Conservation (phyloP, 2,888 invertebrate genomes). For the Phymatocera aterrima region DNA sequence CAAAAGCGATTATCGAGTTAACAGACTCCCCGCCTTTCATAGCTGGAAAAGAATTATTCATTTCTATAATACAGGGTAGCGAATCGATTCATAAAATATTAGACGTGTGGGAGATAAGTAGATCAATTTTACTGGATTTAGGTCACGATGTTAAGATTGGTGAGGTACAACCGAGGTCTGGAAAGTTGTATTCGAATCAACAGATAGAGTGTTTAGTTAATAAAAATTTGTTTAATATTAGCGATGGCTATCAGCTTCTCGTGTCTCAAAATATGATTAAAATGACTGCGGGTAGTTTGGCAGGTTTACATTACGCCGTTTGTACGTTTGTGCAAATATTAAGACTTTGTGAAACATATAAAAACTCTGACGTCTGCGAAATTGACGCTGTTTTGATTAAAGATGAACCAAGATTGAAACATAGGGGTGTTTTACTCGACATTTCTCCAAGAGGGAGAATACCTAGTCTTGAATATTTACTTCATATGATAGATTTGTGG, state of each 20-base stretch:
- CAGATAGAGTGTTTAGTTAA: slow-evolving; percentile 77
- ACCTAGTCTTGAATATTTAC: slow-evolving; percentile 76
- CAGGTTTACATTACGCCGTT: slow-evolving; percentile 78
- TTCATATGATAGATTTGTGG: slow-evolving; percentile 76
- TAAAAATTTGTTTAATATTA: slow-evolving; percentile 73
- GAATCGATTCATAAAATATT: slow-evolving; percentile 74
- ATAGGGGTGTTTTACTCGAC: slow-evolving; percentile 79
- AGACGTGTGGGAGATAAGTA: slow-evolving; percentile 77
- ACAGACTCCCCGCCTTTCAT: slow-evolving; percentile 74
- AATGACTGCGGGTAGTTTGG: slow-evolving; percentile 77
- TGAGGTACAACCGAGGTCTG: slow-evolving; percentile 73
- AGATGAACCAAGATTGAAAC: slow-evolving; percentile 78
- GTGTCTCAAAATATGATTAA: slow-evolving; percentile 75
- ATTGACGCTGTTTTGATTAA: slow-evolving; percentile 76
- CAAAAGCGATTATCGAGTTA: slow-evolving; percentile 77
- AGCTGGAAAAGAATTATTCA: slow-evolving; percentile 74
- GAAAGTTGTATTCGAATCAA: slow-evolving; percentile 69
- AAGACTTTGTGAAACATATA: slow-evolving; percentile 72
- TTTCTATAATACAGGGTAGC: slow-evolving; percentile 73
- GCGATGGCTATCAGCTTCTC: slow-evolving; percentile 76
- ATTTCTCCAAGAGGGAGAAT: slow-evolving; percentile 78
- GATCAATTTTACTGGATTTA: slow-evolving; percentile 73
- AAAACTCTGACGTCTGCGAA: slow-evolving; percentile 66
- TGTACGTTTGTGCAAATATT: slow-evolving; percentile 78
- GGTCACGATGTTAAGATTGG: slow-evolving; percentile 75